phyloP scores from a whole-genome alignment of 2,113 vertebrate genomes.

The Paraplagusia blochii region DNA sequence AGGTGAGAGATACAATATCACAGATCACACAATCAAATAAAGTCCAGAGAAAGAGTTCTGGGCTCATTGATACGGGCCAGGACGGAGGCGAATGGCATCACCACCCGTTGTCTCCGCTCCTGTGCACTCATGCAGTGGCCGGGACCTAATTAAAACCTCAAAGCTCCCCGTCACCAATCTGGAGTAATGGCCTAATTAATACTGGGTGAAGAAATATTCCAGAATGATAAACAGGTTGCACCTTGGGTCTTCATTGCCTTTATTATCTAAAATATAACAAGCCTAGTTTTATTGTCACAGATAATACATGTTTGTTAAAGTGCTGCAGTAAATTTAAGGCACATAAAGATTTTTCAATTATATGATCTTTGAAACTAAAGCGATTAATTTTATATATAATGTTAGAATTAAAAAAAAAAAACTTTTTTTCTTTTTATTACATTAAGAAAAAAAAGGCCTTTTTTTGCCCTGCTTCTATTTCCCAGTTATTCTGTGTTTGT shows the following conservation, averaged over 20 bases:
- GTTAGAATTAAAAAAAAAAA: conserved; percentile 9
- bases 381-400: conserved; percentile 20
- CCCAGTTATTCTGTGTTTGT: conserved; percentile 39
- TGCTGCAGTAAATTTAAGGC: conserved; percentile 13
- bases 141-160: conserved; percentile 83
- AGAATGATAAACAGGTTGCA: conserved; percentile 76
- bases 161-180: conserved; percentile 80
- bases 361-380: conserved; percentile 14
- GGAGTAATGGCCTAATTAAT: conserved; percentile 82
- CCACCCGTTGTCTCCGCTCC: conserved; percentile 65
- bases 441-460: no score
- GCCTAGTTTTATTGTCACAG: conserved; percentile 46
- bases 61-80: conserved; percentile 72
- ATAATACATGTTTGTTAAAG: conserved; percentile 51
- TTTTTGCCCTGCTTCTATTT: conserved; percentile 22
- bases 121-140: conserved; percentile 78
- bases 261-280: conserved; percentile 65
- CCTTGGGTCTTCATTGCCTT: conserved; percentile 63
- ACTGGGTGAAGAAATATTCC: conserved; percentile 72
- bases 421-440: background rate
- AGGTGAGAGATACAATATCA: conserved; percentile 28
- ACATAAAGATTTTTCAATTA: conserved; percentile 32
- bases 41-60: conserved; percentile 65
- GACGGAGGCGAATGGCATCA: conserved; percentile 65
- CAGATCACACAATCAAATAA: conserved; percentile 61